Percentiles rank a stretch among this genome's conserved stretches.
phyloP scores from a whole-genome alignment of 2,113 vertebrate species.

The Labrus mixtus region DNA sequence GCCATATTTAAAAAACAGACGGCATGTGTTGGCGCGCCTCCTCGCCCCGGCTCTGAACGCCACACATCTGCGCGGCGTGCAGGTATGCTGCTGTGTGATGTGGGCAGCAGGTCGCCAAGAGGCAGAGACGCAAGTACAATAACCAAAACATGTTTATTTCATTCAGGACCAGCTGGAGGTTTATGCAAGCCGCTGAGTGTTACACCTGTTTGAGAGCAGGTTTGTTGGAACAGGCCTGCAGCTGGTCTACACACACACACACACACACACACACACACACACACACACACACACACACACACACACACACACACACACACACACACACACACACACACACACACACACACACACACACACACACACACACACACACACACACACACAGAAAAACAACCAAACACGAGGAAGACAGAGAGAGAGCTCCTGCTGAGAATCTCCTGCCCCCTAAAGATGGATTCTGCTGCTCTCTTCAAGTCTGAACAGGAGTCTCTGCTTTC shows the following conservation, averaged over 20 bases:
- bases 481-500: too few relatives aligned
- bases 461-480: background rate
- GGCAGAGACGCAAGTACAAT: constrained; percentile 19
- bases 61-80: constrained; percentile 29
- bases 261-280: background rate
- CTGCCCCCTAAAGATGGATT: constrained; percentile 8
- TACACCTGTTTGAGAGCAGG: background rate
- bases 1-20: constrained; percentile 46
- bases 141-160: constrained; percentile 33
- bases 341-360: background rate
- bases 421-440: constrained; percentile 28
- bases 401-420: background rate
- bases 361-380: background rate
- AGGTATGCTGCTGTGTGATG: constrained; percentile 10
- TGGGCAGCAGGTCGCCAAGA: constrained; percentile 29
- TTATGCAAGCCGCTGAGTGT: background rate
- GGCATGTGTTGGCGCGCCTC: background rate
- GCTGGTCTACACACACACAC: constrained; percentile 23
- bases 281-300: background rate
- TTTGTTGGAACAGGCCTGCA: background rate
- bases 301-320: background rate
- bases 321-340: background rate
- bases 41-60: background rate
- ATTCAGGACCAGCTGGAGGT: constrained; percentile 6
- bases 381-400: background rate